phyloP scores from a whole-genome alignment of 2,113 vertebrate genomes.

The Colossoma macropomum region DNA sequence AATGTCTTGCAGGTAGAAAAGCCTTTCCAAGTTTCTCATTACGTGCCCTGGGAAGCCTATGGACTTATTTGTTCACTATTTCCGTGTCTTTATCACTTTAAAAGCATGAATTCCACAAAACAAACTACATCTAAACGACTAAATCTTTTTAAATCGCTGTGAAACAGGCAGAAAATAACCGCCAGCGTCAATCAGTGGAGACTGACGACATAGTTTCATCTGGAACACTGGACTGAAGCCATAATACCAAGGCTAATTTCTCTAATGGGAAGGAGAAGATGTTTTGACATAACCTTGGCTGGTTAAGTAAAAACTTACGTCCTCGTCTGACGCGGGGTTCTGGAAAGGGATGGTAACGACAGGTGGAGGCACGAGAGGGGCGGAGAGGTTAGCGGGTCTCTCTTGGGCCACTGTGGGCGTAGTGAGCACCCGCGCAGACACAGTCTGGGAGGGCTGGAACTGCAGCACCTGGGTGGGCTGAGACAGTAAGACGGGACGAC shows the following conservation, averaged over 20 bases:
- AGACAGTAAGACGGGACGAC: constrained; percentile 80
- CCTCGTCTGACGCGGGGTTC: constrained; percentile 70
- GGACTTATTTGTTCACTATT: too few relatives aligned
- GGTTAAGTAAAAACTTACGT: constrained; percentile 67
- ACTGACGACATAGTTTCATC: background rate
- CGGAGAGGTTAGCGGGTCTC: constrained; percentile 65
- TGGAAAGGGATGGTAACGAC: constrained; percentile 61
- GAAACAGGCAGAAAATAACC: too few relatives aligned
- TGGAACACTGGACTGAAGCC: background rate
- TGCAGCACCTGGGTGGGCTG: constrained; percentile 83
- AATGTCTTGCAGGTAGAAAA: background rate
- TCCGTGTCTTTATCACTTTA: too few relatives aligned
- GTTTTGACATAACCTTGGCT: background rate
- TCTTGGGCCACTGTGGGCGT: constrained; percentile 76
- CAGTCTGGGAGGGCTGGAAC: constrained; percentile 78
- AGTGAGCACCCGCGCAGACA: constrained; percentile 73
- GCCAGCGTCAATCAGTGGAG: too few relatives aligned
- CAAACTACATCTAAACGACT: too few relatives aligned
- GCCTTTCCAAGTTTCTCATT: background rate
- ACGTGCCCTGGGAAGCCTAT: background rate
- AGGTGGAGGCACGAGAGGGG: constrained; percentile 64
- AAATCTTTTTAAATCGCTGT: too few relatives aligned
- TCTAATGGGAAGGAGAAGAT: background rate
- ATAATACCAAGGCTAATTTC: background rate
- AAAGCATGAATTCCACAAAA: background rate